These are phyloP conservation scores for Metellina segmentata DNA, from an alignment of 2,888 invertebrate species.

Conservation along the genomic window DNA sequence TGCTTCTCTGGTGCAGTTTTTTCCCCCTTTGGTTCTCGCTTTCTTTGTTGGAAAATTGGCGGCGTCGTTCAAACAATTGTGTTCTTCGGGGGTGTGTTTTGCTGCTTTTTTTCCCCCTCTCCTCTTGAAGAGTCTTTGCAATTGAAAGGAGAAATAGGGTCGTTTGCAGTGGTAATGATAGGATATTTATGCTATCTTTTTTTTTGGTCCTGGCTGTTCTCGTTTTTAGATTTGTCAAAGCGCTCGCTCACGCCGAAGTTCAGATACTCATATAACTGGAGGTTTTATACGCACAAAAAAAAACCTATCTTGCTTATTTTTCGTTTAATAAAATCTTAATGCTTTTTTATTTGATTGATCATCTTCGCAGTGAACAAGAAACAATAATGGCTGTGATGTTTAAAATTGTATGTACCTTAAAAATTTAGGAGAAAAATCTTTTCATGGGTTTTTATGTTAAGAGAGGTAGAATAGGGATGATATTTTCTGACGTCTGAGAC, in stretches of 20 bases:
- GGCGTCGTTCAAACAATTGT: conserved; percentile 46
- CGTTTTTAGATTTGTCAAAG: no score
- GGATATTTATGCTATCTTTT: conserved; percentile 32
- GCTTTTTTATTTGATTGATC: no score
- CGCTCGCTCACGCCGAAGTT: no score
- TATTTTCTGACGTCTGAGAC: neutral
- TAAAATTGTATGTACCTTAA: no score
- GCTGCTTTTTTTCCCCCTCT: neutral
- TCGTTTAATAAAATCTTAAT: no score
- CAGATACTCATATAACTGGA: no score
- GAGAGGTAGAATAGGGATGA: neutral
- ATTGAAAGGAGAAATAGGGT: conserved; percentile 34
- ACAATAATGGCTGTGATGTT: no score
- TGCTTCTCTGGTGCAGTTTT: neutral
- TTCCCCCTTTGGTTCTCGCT: neutral
- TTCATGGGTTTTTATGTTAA: neutral
- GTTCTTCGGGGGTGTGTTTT: conserved; percentile 41
- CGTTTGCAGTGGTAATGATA: conserved; percentile 51
- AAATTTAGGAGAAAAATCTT: neutral
- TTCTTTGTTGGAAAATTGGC: conserved; percentile 50
- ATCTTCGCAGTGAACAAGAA: no score
- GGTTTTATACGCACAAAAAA: no score
- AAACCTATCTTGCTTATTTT: no score
- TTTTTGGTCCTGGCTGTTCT: neutral
- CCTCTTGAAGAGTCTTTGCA: neutral